Evolutionary conservation across 1,140 invertebrate genomes (phyloP).

Genomic region (Himalopsyche phryganea): DNA sequence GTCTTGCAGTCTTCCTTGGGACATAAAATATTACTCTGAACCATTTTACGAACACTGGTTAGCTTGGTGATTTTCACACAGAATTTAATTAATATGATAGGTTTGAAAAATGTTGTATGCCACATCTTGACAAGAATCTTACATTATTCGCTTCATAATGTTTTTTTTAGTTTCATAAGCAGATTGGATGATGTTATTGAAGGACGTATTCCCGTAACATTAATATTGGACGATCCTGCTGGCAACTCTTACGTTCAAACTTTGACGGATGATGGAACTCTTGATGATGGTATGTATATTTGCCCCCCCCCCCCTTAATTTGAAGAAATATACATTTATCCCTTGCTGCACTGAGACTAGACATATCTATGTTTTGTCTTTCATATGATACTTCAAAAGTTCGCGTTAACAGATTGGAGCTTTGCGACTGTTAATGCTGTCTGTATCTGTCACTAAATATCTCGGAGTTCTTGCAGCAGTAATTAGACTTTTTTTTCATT

Average conservation of each 20-base stretch:
- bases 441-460: neutral
- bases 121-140: too few species aligned
- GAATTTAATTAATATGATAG: too few species aligned
- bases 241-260: slow-evolving; percentile 97
- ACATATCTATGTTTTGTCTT: neutral
- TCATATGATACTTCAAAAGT: neutral
- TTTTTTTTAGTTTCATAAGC: slow-evolving; percentile 56
- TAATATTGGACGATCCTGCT: slow-evolving; percentile 92
- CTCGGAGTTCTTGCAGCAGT: neutral
- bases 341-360: too few species aligned
- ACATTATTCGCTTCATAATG: too few species aligned
- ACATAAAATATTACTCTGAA: too few species aligned
- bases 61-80: too few species aligned
- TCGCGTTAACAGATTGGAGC: neutral
- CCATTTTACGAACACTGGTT: too few species aligned
- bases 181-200: slow-evolving; percentile 70
- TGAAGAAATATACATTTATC: neutral
- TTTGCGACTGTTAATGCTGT: neutral
- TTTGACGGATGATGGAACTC: slow-evolving; percentile 64
- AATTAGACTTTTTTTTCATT: too few species aligned
- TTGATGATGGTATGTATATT: slow-evolving; percentile 51
- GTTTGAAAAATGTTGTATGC: too few species aligned
- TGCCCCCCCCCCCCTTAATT: neutral
- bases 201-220: slow-evolving; percentile 61
- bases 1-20: too few species aligned